Evolutionary conservation across 2,797 vertebrate species (phyloP).

Genomic region (Coccyzus lansbergi): DNA sequence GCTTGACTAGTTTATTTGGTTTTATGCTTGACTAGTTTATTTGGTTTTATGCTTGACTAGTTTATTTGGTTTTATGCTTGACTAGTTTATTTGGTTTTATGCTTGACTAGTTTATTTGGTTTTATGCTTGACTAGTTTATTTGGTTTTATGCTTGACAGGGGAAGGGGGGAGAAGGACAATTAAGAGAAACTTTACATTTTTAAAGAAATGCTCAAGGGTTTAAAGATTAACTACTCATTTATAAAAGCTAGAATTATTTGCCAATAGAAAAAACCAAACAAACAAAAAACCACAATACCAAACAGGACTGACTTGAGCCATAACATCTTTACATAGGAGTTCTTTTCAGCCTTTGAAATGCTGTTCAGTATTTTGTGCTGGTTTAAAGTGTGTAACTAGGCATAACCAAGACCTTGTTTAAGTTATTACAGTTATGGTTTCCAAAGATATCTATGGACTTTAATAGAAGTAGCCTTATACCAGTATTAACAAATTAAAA

Average conservation of each 20-base stretch:
- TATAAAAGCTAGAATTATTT: background rate
- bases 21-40: too few species aligned
- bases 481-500: background rate
- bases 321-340: too few species aligned
- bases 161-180: fast-evolving
- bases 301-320: too few species aligned
- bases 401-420: background rate
- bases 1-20: too few species aligned
- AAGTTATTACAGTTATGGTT: background rate
- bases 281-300: too few species aligned
- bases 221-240: background rate
- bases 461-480: background rate
- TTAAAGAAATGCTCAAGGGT: background rate
- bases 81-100: too few species aligned
- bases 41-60: too few species aligned
- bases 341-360: too few species aligned
- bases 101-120: too few species aligned
- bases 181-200: background rate
- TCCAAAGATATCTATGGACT: background rate
- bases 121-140: too few species aligned
- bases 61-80: too few species aligned
- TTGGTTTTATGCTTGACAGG: too few species aligned
- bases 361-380: background rate
- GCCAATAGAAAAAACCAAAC: background rate
- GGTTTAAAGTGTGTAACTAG: background rate